These are phyloP conservation scores for Bothrops jararaca DNA, from an alignment of 2,113 vertebrate genomes.

Conservation along the genomic window DNA sequence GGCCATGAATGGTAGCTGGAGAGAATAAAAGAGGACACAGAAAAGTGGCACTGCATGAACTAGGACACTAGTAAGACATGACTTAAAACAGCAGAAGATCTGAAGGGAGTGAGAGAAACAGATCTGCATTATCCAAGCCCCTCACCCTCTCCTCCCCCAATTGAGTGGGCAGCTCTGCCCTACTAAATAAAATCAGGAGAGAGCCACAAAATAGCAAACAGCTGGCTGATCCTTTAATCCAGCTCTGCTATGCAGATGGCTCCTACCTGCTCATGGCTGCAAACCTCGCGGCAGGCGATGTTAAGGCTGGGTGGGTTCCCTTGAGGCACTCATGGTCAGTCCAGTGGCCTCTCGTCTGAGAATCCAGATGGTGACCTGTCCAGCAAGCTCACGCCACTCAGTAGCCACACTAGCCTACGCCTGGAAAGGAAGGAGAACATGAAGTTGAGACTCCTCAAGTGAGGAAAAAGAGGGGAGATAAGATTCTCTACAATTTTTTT, in stretches of 20 bases:
- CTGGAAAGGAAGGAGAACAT: neutral
- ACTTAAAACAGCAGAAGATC: neutral
- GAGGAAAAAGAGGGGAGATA: neutral
- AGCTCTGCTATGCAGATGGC: neutral
- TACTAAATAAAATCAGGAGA: neutral
- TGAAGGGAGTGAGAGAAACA: neutral
- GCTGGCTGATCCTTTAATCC: conserved; percentile 15
- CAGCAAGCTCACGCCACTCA: neutral
- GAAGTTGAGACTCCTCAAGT: neutral
- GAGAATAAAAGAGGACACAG: neutral
- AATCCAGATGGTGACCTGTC: neutral
- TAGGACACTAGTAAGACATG: neutral
- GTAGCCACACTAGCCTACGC: neutral
- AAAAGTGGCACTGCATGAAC: neutral
- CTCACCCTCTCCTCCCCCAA: neutral
- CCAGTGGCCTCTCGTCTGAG: neutral
- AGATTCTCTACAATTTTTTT: neutral
- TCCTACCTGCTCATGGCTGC: conserved; percentile 31
- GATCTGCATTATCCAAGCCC: neutral
- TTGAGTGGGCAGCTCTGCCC: neutral
- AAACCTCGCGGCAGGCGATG: conserved; percentile 9
- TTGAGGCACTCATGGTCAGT: neutral
- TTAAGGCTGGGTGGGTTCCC: neutral
- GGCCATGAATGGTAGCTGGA: too few species aligned
- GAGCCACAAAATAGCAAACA: neutral